Conservation (phyloP, 2,797 vertebrate species). For the Alca torda region DNA sequence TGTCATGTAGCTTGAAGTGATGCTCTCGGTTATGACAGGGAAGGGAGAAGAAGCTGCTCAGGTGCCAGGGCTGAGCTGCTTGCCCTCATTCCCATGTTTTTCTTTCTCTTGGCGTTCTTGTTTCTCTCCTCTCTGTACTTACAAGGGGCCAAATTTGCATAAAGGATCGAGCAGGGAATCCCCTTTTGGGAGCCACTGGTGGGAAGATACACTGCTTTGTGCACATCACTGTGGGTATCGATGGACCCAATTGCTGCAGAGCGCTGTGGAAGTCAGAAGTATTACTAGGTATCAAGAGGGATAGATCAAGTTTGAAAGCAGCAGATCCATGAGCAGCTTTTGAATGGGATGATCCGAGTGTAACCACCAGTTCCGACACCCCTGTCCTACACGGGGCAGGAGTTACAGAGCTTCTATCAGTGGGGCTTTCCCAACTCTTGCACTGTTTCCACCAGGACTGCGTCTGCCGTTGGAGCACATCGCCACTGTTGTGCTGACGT, state of each 20-base stretch:
- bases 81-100: neutral
- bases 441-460: neutral
- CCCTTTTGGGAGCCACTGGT: neutral
- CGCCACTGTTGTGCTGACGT: neutral
- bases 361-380: neutral
- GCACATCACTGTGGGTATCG: neutral
- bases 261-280: neutral
- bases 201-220: neutral
- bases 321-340: neutral
- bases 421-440: neutral
- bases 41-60: neutral
- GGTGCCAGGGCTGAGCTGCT: neutral
- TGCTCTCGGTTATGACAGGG: neutral
- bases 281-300: neutral
- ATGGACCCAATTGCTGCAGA: neutral
- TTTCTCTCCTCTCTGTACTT: neutral
- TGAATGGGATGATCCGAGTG: neutral
- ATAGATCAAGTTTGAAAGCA: neutral
- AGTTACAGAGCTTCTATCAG: neutral
- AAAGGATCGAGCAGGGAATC: neutral
- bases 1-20: neutral
- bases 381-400: fast-evolving
- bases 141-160: neutral
- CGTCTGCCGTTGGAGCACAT: fast-evolving
- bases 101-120: neutral